Evolutionary conservation across 2,113 vertebrate genomes (phyloP), one percentile per base, ranked within the genome.

Genomic region (Thunnus maccoyii): DNA sequence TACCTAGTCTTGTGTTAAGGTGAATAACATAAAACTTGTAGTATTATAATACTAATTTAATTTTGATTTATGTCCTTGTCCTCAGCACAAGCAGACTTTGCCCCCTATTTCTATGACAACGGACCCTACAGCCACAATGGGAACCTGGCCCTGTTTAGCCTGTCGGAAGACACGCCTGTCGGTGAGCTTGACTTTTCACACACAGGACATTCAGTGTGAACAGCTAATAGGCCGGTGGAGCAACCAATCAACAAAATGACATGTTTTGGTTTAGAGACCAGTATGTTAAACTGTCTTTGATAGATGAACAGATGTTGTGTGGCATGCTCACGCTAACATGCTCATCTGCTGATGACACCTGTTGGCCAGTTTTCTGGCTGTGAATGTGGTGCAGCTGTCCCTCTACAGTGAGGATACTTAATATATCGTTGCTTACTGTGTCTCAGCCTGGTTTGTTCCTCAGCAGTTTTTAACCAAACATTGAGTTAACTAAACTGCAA

Each of bases 71-170:
- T 67, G 13, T 79, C 69, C 92, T 32, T 90, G 48, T 77, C 47
- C 64, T 27, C 88, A 96, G 93, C 93, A 80, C 96, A 96, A 83
- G 96, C 96, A 89, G 97, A 99, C 94, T 98, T 97, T 52, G 98
- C 97, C 22, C 98, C 98, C 1, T 96, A 96, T 91, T 99, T 99
- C 94, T 99, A 95, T 55, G 97, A 98, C 88, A 99, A 99, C 54
- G 97, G 96, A 80, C 94, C 95, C 16, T 96, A 96, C 94, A 97
- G 96, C 94, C 94, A 90, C 47, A 97, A 96, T 0, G 97, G 98
- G 56, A 99, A 99, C 91, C 95, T 99, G 97, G 98, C 98, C 3
- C 91, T 99, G 17, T 96, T 99, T 93, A 99, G 97, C 89, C 95
- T 99, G 68, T 96, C 97, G 0, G 98, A 99, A 86, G 98, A 99